phyloP scores from a whole-genome alignment of 2,888 invertebrate species.

The Miltochrista miniata region DNA sequence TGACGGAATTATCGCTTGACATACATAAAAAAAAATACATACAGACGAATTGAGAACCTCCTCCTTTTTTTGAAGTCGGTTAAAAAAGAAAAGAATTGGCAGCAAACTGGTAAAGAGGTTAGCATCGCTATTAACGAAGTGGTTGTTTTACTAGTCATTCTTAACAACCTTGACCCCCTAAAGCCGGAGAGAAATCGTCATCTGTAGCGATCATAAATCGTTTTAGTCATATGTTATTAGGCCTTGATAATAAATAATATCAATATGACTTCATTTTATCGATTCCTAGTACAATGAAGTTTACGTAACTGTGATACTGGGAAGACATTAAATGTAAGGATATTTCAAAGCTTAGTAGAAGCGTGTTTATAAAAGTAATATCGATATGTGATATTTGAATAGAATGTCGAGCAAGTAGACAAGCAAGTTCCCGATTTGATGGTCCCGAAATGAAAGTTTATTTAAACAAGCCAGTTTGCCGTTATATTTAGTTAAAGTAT shows the following conservation, averaged over 20 bases:
- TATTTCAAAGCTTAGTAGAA: neutral
- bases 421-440: conserved; percentile 40
- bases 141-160: conserved; percentile 18
- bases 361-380: conserved; percentile 21
- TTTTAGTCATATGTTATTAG: conserved; percentile 25
- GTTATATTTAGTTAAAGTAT: conserved; percentile 62
- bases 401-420: conserved; percentile 25
- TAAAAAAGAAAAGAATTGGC: too few relatives aligned
- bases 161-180: conserved; percentile 73
- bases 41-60: too few relatives aligned
- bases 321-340: conserved; percentile 1
- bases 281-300: conserved; percentile 8
- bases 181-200: conserved; percentile 69
- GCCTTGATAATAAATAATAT: conserved; percentile 29
- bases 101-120: neutral
- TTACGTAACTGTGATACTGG: conserved; percentile 21
- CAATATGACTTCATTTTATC: conserved; percentile 27
- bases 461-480: conserved; percentile 53
- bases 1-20: too few relatives aligned
- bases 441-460: conserved; percentile 30
- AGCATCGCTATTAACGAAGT: conserved; percentile 1
- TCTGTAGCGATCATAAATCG: conserved; percentile 51
- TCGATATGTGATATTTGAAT: conserved; percentile 29
- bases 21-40: too few relatives aligned
- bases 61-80: too few relatives aligned